A percentile compares a stretch with the other conserved stretches of the same genome.
Conservation (phyloP, 2,113 vertebrate species). For the Archilochus colubris region DNA sequence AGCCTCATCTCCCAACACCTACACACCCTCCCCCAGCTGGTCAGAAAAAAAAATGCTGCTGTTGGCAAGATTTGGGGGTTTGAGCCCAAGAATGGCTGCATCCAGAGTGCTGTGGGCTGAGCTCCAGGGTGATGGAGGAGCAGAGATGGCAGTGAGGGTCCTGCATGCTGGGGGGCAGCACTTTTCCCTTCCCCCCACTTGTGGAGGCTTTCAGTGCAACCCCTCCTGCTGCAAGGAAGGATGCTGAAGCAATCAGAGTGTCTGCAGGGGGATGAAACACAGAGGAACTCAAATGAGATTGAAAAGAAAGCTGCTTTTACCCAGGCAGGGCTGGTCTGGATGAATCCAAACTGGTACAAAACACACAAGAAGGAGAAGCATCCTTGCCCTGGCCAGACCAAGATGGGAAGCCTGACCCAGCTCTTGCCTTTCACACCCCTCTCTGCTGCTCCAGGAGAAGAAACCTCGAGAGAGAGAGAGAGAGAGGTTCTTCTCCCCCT, state of each 20-base stretch:
- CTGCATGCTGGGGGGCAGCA: not conserved
- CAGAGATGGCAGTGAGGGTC: rapidly evolving
- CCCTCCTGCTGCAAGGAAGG: conserved; percentile 1
- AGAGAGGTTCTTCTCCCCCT: no score
- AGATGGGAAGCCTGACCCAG: not conserved
- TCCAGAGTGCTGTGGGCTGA: not conserved
- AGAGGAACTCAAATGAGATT: conserved; percentile 56
- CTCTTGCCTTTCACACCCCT: not conserved
- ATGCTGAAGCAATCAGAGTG: not conserved
- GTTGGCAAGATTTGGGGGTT: not conserved
- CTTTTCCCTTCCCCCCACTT: not conserved
- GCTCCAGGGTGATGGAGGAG: not conserved
- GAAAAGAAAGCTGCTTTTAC: conserved; percentile 21
- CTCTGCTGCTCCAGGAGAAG: not conserved
- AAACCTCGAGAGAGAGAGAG: not conserved
- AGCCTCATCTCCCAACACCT: not conserved
- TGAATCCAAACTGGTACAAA: not conserved
- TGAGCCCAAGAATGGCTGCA: not conserved
- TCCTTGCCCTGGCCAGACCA: not conserved
- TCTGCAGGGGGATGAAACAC: conserved; percentile 59
- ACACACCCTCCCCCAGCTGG: rapidly evolving
- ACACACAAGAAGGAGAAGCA: not conserved
- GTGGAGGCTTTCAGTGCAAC: not conserved
- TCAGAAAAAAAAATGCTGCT: not conserved
- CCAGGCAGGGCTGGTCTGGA: conserved; percentile 28